Conservation (phyloP, 2,888 invertebrate genomes). For the Chrysotoxum bicinctum region DNA sequence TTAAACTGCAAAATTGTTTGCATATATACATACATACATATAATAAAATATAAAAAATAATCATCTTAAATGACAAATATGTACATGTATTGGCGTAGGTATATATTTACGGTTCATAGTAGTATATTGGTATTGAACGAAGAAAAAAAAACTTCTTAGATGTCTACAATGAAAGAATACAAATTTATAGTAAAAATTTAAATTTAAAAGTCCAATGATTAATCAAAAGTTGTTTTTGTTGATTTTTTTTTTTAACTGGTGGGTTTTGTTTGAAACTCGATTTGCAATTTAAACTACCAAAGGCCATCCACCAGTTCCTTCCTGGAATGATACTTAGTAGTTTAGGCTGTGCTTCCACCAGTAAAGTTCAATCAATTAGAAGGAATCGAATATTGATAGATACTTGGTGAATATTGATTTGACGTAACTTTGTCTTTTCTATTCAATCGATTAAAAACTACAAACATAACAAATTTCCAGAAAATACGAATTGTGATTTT, state of each 20-base stretch:
- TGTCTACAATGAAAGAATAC: neutral
- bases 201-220: slow-evolving; percentile 20
- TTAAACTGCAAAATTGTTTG: slow-evolving; percentile 8
- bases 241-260: neutral
- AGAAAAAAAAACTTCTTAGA: neutral
- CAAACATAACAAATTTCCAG: too few species aligned
- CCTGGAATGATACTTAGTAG: neutral
- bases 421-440: neutral
- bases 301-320: neutral
- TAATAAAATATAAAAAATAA: neutral
- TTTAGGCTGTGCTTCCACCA: neutral
- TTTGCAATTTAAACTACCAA: neutral
- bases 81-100: neutral
- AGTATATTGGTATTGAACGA: neutral
- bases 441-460: too few species aligned
- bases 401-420: neutral
- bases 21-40: too few species aligned
- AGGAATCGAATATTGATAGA: neutral
- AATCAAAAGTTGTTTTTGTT: neutral
- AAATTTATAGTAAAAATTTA: slow-evolving; percentile 1
- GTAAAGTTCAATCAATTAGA: neutral
- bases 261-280: neutral
- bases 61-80: neutral
- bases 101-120: neutral
- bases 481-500: too few species aligned